These are phyloP conservation scores for Xenopus borealis DNA, from an alignment of 2,113 vertebrate genomes.

Conservation along the genomic window DNA sequence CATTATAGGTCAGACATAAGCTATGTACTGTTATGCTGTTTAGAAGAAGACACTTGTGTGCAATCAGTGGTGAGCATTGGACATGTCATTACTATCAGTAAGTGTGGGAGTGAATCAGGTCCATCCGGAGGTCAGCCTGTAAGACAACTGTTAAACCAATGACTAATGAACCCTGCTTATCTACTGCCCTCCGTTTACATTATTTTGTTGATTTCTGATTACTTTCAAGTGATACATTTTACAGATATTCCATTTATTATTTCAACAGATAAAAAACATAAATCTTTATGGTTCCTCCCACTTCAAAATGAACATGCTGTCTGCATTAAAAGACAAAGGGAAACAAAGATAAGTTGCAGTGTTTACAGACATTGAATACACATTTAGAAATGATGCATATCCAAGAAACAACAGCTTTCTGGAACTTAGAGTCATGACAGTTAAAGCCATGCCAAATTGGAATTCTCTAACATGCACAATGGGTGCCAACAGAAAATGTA, in stretches of 20 bases:
- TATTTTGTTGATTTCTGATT: conserved; percentile 37
- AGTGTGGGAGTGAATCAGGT: conserved; percentile 24
- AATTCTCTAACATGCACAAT: no score
- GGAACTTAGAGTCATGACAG: neutral
- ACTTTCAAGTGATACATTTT: conserved; percentile 34
- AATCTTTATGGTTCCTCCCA: neutral
- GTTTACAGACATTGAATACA: conserved; percentile 8
- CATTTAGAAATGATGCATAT: conserved; percentile 1
- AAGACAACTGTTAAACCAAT: conserved; percentile 12
- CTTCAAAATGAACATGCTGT: conserved; percentile 26
- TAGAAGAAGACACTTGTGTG: conserved; percentile 28
- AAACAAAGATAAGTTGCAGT: neutral
- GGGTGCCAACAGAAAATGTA: no score
- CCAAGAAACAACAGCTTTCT: neutral
- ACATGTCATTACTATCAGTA: conserved; percentile 41
- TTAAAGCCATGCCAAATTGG: no score
- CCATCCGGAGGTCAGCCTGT: conserved; percentile 39
- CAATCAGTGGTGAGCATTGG: conserved; percentile 21
- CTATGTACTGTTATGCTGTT: conserved; percentile 41
- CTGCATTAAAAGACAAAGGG: conserved; percentile 16
- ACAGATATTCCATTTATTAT: conserved; percentile 18
- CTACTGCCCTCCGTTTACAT: conserved; percentile 34
- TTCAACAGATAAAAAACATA: no score
- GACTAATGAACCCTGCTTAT: conserved; percentile 39
- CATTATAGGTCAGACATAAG: conserved; percentile 54